These are phyloP conservation scores for Pangasius sanitwongsei DNA, from an alignment of 2,797 vertebrate species.

Conservation along the genomic window DNA sequence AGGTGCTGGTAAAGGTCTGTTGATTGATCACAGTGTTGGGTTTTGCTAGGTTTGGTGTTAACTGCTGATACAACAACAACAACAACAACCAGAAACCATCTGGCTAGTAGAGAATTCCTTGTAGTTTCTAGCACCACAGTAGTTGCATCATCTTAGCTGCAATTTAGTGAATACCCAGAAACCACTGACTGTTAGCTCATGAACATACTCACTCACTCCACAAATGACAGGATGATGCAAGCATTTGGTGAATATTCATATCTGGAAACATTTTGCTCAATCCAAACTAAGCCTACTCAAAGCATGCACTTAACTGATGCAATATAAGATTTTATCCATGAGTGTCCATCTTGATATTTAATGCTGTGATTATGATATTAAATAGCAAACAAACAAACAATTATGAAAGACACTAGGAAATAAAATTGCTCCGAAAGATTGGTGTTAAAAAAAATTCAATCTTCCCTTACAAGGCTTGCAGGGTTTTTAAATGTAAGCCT, in stretches of 20 bases:
- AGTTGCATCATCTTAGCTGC: not conserved
- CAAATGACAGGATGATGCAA: not conserved
- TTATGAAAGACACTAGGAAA: not conserved
- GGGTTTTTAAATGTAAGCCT: not conserved
- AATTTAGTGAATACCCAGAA: not conserved
- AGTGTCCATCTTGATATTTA: not conserved
- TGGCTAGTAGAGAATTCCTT: not conserved
- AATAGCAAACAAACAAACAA: not conserved
- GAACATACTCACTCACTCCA: not conserved
- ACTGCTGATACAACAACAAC: not conserved
- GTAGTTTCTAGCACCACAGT: not conserved
- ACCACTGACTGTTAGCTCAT: not conserved
- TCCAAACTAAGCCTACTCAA: too few relatives aligned
- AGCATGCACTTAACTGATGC: not conserved
- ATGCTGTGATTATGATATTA: not conserved
- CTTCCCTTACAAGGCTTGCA: not conserved
- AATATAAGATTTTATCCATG: not conserved
- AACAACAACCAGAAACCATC: not conserved
- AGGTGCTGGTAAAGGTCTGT: not conserved
- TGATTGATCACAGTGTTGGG: slow-evolving; percentile 1
- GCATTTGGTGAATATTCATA: not conserved
- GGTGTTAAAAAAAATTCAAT: not conserved
- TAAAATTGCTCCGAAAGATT: not conserved
- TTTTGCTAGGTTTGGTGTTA: not conserved
- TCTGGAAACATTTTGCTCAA: not conserved